phyloP scores from a whole-genome alignment of 2,888 invertebrate genomes.

The Hypena proboscidalis region DNA sequence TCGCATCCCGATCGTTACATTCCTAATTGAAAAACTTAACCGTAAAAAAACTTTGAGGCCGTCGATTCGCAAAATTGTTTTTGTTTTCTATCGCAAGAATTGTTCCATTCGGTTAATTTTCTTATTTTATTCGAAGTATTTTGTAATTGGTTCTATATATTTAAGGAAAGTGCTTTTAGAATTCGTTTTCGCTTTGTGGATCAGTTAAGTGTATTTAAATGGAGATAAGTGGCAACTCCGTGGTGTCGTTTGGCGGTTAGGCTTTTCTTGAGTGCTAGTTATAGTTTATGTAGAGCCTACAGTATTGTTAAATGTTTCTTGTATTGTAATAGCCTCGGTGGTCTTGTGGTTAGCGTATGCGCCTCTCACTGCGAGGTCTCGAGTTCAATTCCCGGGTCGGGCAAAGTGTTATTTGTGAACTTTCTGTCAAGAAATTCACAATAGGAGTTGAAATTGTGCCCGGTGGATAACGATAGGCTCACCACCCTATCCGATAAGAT shows the following conservation, averaged over 20 bases:
- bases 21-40: conserved; percentile 75
- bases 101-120: conserved; percentile 51
- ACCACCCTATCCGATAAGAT: too few species aligned
- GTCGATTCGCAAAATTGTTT: conserved; percentile 66
- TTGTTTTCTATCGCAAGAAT: conserved; percentile 55
- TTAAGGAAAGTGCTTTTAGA: conserved; percentile 12
- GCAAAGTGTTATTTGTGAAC: too few species aligned
- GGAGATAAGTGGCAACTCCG: neutral
- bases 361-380: too few species aligned
- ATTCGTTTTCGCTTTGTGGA: conserved; percentile 3
- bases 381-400: too few species aligned
- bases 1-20: conserved; percentile 45
- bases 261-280: neutral
- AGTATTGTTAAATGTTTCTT: neutral
- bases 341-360: too few species aligned
- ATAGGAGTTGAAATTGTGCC: too few species aligned
- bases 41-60: conserved; percentile 55
- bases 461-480: too few species aligned
- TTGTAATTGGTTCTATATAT: conserved; percentile 32
- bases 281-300: neutral
- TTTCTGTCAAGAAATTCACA: too few species aligned
- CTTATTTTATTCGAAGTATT: conserved; percentile 26
- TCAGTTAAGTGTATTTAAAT: conserved; percentile 2
- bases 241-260: neutral
- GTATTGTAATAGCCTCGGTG: too few species aligned